Base-by-base conservation (phyloP, 2,888 invertebrate species). In the Amaurobius ferox region DNA sequence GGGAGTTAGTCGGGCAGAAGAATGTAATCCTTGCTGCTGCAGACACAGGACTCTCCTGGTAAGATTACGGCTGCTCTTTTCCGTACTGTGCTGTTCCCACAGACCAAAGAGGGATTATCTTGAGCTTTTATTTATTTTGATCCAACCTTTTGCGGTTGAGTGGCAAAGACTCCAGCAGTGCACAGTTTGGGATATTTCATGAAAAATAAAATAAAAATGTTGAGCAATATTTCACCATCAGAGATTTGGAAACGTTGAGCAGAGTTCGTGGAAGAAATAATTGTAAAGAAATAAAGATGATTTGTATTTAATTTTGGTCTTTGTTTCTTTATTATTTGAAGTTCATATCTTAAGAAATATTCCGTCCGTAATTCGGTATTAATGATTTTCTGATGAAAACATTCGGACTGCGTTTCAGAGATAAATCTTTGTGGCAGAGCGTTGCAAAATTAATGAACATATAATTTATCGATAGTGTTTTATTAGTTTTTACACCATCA, bases 81-180 rank as follows among this genome's bases (percentile, higher is more conserved):
- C 72, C 73, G 79, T 73, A 68, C 68, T 74, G 74, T 30, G 28
- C 40, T 40, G 66, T 80, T 80, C 80, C 80, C 80, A 81, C 80
- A 74, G 68, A 61, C 9, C 44, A 64, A 55, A 19, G 68, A 23
- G 80, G 61, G 80, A 74, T 71, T 72, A 72, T 61, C 35, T 66
- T 23, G 55, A 23, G 55, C 55, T 55, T 70, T 40, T 78, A 70
- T 39, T 78, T 40, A 78, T 78, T 62, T 70, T 78, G 68, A 40
- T 78, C 39, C 48, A 64, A 28, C 64, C 66, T 44, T 44, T 68
- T 78, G 78, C 70, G 78, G 78, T 78, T 62, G 78, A 70, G 67
- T 70, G 78, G n/a, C 28, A 78, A 78, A 61, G 62, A 23, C 39
- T 67, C 55, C 40, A 13, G 30, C 29, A 16, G 1, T 26, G 26